Conservation (phyloP, 2,888 invertebrate genomes). For the Calliphora vomitoria region DNA sequence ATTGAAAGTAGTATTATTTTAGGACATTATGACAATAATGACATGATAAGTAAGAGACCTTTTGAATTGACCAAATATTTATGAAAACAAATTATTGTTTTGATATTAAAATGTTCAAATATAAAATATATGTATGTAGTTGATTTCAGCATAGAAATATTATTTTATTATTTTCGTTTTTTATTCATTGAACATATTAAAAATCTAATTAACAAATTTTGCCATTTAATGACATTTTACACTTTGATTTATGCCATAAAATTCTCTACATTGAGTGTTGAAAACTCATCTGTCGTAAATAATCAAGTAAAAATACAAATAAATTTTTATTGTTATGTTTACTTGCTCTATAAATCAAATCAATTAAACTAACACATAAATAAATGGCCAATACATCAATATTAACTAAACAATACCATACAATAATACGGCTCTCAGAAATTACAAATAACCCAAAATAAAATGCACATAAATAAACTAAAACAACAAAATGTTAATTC, state of each 20-base stretch:
- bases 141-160: too few relatives aligned
- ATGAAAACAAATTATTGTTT: too few relatives aligned
- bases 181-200: too few relatives aligned
- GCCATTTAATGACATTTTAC: conserved; percentile 4
- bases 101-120: too few relatives aligned
- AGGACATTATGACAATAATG: too few relatives aligned
- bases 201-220: neutral
- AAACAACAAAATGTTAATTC: too few relatives aligned
- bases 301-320: neutral
- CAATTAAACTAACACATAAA: conserved; percentile 44
- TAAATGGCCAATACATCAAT: conserved; percentile 41
- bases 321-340: conserved; percentile 23
- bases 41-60: too few relatives aligned
- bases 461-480: conserved; percentile 25
- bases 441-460: neutral
- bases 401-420: neutral
- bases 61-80: too few relatives aligned
- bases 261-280: neutral
- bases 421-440: neutral
- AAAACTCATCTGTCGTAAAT: conserved; percentile 5
- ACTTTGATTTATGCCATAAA: conserved; percentile 15
- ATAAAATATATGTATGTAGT: too few relatives aligned
- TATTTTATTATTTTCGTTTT: too few relatives aligned
- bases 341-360: conserved; percentile 33
- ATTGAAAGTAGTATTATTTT: too few relatives aligned